Base-by-base conservation (phyloP, 2,888 invertebrate species). In the Zaprionus obscuricornis region DNA sequence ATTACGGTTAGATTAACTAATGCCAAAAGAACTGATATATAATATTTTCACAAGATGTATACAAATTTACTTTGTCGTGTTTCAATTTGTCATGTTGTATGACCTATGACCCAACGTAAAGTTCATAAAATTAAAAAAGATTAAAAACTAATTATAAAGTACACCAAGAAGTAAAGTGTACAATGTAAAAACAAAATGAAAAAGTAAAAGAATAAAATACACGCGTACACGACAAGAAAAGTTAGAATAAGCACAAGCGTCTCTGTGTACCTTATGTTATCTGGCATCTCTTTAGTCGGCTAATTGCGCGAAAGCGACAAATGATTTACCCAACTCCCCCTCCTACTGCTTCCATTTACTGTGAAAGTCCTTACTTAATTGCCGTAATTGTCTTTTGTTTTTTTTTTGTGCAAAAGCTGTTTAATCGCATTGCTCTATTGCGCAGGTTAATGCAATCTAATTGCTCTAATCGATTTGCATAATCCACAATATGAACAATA, bases 121-220 rank as follows among this genome's bases (percentile, higher is more conserved):
- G 66, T 60, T 60, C 57, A 46, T 42, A 27, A 51, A 58, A 66
- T 54, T 57, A 49, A 51, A 63, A 55, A 47, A 64, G 60, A 72
- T 66, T 74, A 54, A 66, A 76, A 70, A 70, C 60, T 75, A 78
- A 83, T 76, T 79, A 78, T 43, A 45, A 56, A 34, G 13, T 8
- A 37, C 43, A 16, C 11, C 18, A 26, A 36, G 7, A 20, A 18
- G 13, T 13, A 26, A 40, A 18, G 17, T 37, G 33, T 7, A 6
- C 5, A 8, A 2, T 62, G 16, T 31, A 37, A 10, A 62, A 17
- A 5, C 37, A 43, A 39, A 52, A 16, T 31, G 26, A 5, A 40
- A 17, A 4, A 39, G 39, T 16, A 36, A 11, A 49, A 54, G 51
- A 62, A 26, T 31, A 24, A 46, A 11, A 13, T 34, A 51, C 24